Percentiles rank a stretch among this genome's conserved stretches.
Evolutionary conservation across 35 echinoderm and acorn worm species (phyloP).

Genomic region (Hemicentrotus pulcherrimus): DNA sequence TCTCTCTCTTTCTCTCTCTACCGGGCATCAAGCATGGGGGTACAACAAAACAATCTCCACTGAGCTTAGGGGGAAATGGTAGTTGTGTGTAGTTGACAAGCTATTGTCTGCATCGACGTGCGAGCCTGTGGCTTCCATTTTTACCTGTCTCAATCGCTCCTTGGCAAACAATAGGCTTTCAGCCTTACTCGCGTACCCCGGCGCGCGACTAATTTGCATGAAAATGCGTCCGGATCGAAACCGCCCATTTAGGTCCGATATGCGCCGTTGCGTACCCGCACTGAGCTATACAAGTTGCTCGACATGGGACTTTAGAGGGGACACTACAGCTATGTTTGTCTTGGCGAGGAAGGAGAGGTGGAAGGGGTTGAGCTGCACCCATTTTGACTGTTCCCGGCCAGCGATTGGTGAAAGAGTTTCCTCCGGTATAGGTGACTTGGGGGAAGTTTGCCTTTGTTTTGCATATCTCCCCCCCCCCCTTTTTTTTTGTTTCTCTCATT

Average conservation of each 20-base stretch:
- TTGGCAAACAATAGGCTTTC: constrained; percentile 21
- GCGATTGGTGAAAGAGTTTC: background rate
- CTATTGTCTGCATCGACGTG: constrained; percentile 17
- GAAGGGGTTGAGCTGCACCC: background rate
- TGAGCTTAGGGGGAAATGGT: background rate
- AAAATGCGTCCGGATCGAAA: background rate
- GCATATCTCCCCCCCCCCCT: background rate
- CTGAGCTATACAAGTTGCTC: constrained; percentile 4
- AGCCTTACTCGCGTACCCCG: constrained; percentile 14
- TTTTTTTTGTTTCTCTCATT: background rate
- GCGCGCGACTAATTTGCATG: constrained; percentile 47
- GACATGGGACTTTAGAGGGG: background rate
- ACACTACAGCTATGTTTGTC: constrained; percentile 36
- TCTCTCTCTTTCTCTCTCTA: background rate
- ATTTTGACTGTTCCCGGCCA: background rate
- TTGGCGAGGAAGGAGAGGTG: background rate
- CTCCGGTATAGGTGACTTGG: background rate
- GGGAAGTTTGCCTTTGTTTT: constrained; percentile 12
- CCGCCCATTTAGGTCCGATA: background rate
- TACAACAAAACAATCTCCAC: background rate
- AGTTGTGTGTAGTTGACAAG: constrained; percentile 38
- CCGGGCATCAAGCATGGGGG: background rate
- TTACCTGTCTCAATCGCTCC: constrained; percentile 30
- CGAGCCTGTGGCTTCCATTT: constrained; percentile 40
- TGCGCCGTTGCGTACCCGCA: background rate